phyloP scores from a whole-genome alignment of 2,113 vertebrate genomes.

The Pelusios castaneus region DNA sequence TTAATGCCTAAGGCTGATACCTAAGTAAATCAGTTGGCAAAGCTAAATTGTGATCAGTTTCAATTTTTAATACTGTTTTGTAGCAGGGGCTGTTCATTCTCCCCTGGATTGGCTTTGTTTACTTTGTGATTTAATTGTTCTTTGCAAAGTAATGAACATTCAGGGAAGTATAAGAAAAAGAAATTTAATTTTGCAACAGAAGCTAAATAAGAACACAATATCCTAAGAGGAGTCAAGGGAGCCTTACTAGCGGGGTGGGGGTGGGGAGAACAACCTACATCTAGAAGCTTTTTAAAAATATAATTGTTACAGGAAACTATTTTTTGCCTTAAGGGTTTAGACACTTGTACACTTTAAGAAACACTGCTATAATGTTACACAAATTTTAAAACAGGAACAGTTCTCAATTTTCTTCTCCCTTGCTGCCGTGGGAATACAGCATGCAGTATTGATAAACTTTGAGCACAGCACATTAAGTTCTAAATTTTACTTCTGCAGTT shows the following conservation, averaged over 20 bases:
- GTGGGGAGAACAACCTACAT: background rate
- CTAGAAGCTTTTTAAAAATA: conserved; percentile 10
- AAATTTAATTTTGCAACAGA: conserved; percentile 34
- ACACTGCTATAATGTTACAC: background rate
- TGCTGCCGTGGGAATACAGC: background rate
- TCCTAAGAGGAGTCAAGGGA: conserved; percentile 12
- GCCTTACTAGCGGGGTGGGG: conserved; percentile 26
- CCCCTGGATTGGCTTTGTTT: conserved; percentile 39
- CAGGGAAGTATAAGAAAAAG: conserved; percentile 18
- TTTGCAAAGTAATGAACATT: conserved; percentile 52
- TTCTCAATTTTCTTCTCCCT: background rate
- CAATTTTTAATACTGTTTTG: conserved; percentile 55
- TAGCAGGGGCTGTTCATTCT: conserved; percentile 42
- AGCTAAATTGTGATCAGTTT: conserved; percentile 57
- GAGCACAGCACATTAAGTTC: background rate
- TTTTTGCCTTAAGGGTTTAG: conserved; percentile 14
- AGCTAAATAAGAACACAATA: background rate
- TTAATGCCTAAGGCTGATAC: conserved; percentile 61
- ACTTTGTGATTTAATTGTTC: conserved; percentile 70
- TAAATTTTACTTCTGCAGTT: background rate
- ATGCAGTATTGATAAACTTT: background rate
- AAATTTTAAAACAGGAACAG: background rate
- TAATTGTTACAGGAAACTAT: background rate
- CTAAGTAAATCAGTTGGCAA: conserved; percentile 64
- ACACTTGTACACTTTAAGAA: background rate